Evolutionary conservation across 1,140 invertebrate species (phyloP).

Genomic region (Papilio glaucus): DNA sequence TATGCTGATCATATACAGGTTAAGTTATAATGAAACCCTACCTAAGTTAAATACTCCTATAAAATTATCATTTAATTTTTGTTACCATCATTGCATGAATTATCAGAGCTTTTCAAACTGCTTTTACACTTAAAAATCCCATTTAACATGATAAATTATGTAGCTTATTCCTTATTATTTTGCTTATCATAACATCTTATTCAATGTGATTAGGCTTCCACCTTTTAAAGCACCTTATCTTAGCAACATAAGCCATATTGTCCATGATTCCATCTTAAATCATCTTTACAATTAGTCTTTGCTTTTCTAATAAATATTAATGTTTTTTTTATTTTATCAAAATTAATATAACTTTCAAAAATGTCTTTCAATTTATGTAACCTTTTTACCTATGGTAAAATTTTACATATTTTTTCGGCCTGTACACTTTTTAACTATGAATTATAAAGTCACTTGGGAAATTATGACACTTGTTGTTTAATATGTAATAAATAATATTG

Average conservation of each 20-base stretch:
- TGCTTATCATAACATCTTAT: too few relatives aligned
- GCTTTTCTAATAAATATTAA: too few relatives aligned
- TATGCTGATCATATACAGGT: not conserved
- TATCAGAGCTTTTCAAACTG: constrained; percentile 15
- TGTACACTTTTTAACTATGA: too few relatives aligned
- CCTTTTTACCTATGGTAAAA: too few relatives aligned
- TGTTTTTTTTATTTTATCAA: not conserved
- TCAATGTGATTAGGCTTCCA: not conserved
- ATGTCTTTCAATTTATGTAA: too few relatives aligned
- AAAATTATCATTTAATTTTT: not conserved
- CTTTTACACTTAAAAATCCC: not conserved
- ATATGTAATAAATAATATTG: too few relatives aligned
- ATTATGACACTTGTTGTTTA: too few relatives aligned
- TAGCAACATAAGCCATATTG: too few relatives aligned
- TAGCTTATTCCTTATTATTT: not conserved
- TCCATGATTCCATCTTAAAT: too few relatives aligned
- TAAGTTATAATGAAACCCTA: constrained; percentile 4
- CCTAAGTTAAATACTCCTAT: not conserved
- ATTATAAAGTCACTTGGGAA: too few relatives aligned
- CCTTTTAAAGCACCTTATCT: not conserved
- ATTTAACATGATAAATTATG: not conserved
- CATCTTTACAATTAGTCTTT: too few relatives aligned
- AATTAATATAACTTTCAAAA: not conserved
- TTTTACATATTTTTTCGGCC: too few relatives aligned
- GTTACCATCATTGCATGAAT: constrained; percentile 3